These are phyloP conservation scores for Oscheius sp. DNA, from an alignment of 2,888 invertebrate species.

Conservation along the genomic window DNA sequence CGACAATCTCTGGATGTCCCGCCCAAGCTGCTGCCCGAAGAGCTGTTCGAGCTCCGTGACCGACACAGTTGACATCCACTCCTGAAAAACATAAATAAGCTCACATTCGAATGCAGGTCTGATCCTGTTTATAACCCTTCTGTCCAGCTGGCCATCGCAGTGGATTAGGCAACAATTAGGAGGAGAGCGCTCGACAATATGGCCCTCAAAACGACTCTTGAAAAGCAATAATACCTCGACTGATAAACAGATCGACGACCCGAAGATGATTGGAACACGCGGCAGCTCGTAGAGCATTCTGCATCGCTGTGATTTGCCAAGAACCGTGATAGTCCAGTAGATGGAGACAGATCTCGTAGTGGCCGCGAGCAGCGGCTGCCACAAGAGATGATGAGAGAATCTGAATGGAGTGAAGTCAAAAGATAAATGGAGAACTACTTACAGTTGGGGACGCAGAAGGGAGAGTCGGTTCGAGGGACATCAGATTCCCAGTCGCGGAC, in stretches of 20 bases:
- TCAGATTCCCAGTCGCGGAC: constrained; percentile 51
- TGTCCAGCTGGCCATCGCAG: constrained; percentile 20
- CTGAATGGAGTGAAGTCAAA: constrained; percentile 23
- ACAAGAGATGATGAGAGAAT: constrained; percentile 44
- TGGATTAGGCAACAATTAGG: constrained; percentile 34
- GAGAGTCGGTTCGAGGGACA: neutral
- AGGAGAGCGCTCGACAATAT: constrained; percentile 3
- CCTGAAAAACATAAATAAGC: constrained; percentile 26
- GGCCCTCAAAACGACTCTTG: constrained; percentile 6
- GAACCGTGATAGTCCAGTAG: neutral
- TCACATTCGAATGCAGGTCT: neutral
- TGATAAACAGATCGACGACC: constrained; percentile 57
- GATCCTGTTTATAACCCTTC: constrained; percentile 22
- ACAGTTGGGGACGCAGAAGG: constrained; percentile 4
- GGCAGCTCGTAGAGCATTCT: constrained; percentile 60
- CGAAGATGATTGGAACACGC: constrained; percentile 60
- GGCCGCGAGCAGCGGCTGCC: constrained; percentile 55
- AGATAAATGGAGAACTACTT: neutral
- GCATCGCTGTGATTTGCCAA: constrained; percentile 38
- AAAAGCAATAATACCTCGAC: constrained; percentile 42
- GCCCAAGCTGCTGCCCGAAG: constrained; percentile 61
- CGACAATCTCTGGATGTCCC: constrained; percentile 55
- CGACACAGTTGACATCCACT: constrained; percentile 58
- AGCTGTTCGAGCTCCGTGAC: constrained; percentile 59
- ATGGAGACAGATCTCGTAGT: constrained; percentile 41